Base-by-base conservation (phyloP, 2,797 vertebrate genomes). In the Steatocranus sp. region DNA sequence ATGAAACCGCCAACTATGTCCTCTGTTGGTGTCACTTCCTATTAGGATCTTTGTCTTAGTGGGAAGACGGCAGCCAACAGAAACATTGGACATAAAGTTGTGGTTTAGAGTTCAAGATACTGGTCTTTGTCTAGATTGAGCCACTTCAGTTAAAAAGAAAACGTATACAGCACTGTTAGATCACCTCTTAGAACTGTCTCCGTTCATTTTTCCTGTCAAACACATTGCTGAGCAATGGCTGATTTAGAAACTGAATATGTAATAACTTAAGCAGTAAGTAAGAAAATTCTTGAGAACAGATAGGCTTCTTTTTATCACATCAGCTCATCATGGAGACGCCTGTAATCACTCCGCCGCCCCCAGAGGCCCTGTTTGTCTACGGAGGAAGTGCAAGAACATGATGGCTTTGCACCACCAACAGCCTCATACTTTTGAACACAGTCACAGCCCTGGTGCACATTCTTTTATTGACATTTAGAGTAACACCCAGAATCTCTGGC, bases 271-370 rank as follows among this genome's bases (percentile, higher is more conserved):
- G 73, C 78, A 58, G 70, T 61, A 86, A 34, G 50, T 20, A 34
- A 20, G 15, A 51, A 80, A 77, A 87, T 87, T 91, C 56, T 81
- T 51, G 41, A 79, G 80, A 86, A 87, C 20, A 86, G 86, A 92
- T 86, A 84, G 41, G 18, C 77, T 79, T 17, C 12, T 49, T 66
- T 91, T 93, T 93, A 93, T 95, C 93, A 85, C 36, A 17, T 48
- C 81, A 73, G 82, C 82, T 88, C 82, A 95, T 95, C 93, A 3
- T 79, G 79, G 89, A 92, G 91, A 93, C 92, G 94, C 94, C 94
- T 88, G 86, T 92, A 90, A 94, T 93, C 91, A 63, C 85, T n/a
- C 78, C 82, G 68, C 76, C 49, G 8, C 56, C 91, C 88, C 92
- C 75, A 6, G 86, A 80, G 90, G 88, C 82, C 83, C 76, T 4